Conservation (phyloP, 2,113 vertebrate species). For the Muscicapa adusta region DNA sequence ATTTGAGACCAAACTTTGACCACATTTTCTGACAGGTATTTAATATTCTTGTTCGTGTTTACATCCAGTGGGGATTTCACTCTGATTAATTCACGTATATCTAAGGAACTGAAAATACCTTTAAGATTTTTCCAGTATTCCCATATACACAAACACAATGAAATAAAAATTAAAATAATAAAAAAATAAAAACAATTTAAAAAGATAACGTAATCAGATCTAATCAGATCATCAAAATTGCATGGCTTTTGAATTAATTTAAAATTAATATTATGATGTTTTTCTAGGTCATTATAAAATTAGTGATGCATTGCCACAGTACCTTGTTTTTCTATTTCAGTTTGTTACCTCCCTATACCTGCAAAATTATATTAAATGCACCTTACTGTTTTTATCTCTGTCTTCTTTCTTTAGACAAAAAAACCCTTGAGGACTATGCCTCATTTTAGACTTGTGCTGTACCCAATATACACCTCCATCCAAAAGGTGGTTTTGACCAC, state of each 20-base stretch:
- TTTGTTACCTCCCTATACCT: not conserved
- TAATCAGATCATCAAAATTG: not conserved
- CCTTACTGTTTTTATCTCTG: not conserved
- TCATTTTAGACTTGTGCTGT: not conserved
- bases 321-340: accelerated
- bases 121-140: not conserved
- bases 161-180: not conserved
- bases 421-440: not conserved
- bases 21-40: not conserved
- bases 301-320: accelerated
- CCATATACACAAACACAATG: not conserved
- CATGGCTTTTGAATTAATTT: not conserved
- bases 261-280: not conserved
- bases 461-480: too few species aligned
- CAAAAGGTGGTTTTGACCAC: too few species aligned
- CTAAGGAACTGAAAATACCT: not conserved
- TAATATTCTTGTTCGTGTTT: not conserved
- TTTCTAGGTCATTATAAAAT: not conserved
- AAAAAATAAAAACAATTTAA: too few species aligned
- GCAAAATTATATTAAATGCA: not conserved
- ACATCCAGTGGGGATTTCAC: not conserved
- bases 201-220: too few species aligned
- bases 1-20: not conserved
- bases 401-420: not conserved
- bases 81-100: not conserved